Evolutionary conservation across 2,888 invertebrate species (phyloP).

Genomic region (Oeneis ivallda): DNA sequence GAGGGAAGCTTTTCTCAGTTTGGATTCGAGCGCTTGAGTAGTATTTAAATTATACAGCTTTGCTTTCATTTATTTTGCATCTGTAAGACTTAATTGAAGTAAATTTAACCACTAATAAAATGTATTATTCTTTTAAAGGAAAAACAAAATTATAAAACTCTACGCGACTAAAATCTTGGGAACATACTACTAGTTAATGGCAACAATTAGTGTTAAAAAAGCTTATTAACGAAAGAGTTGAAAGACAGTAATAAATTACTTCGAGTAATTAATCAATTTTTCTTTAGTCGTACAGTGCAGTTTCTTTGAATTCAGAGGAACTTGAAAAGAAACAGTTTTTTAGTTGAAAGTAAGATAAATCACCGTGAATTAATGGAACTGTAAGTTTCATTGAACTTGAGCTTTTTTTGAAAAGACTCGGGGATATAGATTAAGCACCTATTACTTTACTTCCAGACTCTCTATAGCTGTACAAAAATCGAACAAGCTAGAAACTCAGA

Average conservation of each 20-base stretch:
- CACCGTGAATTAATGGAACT: slow-evolving; percentile 26
- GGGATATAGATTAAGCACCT: too few species aligned
- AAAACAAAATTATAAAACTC: too few species aligned
- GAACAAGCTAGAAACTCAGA: too few species aligned
- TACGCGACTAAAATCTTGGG: too few species aligned
- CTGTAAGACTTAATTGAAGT: background rate
- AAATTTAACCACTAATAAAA: background rate
- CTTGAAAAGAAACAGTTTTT: slow-evolving; percentile 26
- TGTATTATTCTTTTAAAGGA: too few species aligned
- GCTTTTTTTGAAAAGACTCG: background rate
- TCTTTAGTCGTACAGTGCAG: slow-evolving; percentile 5
- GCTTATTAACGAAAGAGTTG: background rate
- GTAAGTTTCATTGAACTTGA: slow-evolving; percentile 3
- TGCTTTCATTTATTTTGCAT: background rate
- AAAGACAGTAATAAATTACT: slow-evolving; percentile 29
- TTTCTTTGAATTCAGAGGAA: slow-evolving; percentile 23
- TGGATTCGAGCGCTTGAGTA: slow-evolving; percentile 5
- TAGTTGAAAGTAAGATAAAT: slow-evolving; percentile 37
- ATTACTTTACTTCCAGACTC: too few species aligned
- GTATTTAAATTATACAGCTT: background rate
- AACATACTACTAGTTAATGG: too few species aligned
- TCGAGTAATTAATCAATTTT: slow-evolving; percentile 31
- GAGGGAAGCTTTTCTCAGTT: slow-evolving; percentile 7
- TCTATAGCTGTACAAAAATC: too few species aligned
- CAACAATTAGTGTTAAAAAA: background rate